phyloP scores from a whole-genome alignment of 2,113 vertebrate genomes.

The Calyptomena viridis region DNA sequence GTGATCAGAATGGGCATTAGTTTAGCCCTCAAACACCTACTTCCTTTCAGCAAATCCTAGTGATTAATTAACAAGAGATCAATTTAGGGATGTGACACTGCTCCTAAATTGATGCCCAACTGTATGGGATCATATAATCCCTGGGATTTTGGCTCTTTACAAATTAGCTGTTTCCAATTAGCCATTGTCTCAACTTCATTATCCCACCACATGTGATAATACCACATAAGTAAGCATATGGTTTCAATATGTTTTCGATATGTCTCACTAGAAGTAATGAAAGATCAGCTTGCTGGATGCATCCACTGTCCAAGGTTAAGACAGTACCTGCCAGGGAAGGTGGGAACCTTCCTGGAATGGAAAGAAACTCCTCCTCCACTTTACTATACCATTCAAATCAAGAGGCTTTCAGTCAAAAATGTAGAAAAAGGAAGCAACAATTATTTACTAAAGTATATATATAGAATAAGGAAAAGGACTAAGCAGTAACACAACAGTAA shows the following conservation, averaged over 20 bases:
- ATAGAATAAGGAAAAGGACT: no score
- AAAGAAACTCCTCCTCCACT: no score
- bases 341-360: no score
- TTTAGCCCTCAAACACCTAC: neutral
- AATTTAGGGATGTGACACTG: neutral
- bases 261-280: neutral
- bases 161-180: neutral
- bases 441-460: no score
- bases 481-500: no score
- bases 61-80: neutral
- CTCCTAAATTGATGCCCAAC: neutral
- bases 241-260: accelerated
- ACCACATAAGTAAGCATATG: neutral
- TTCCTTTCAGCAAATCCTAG: neutral
- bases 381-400: no score
- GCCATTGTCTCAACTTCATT: neutral
- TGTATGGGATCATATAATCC: neutral
- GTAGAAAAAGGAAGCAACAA: no score
- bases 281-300: neutral
- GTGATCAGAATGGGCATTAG: neutral
- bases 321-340: no score
- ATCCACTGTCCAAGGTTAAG: neutral
- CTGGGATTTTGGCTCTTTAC: neutral
- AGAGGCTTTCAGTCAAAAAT: no score
- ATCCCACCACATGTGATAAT: neutral